Evolutionary conservation across 2,888 invertebrate genomes (phyloP).

Genomic region (Zele albiditarsus): DNA sequence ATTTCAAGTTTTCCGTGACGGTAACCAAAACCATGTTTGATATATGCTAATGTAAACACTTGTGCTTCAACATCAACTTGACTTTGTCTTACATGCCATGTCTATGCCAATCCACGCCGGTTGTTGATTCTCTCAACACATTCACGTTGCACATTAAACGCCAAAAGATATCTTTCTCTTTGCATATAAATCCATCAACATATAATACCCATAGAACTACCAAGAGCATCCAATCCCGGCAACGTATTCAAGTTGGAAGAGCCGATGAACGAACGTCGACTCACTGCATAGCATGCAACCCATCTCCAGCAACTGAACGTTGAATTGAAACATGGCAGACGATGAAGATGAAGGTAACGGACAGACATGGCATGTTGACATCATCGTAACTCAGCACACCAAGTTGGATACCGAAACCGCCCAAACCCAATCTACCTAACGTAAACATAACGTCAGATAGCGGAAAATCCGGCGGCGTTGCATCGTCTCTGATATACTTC

Average conservation of each 20-base stretch:
- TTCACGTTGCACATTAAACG: background rate
- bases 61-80: background rate
- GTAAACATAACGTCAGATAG: background rate
- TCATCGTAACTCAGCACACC: conserved; percentile 15
- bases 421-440: background rate
- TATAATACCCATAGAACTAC: background rate
- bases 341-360: background rate
- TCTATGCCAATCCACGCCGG: background rate
- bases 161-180: background rate
- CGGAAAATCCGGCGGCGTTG: conserved; percentile 6
- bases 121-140: background rate
- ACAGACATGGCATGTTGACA: conserved; percentile 5
- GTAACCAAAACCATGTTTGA: background rate
- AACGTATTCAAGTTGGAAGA: background rate
- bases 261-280: background rate
- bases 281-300: background rate
- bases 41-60: background rate
- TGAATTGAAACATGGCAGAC: conserved; percentile 1
- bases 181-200: background rate
- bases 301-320: background rate
- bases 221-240: background rate
- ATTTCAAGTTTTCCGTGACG: background rate
- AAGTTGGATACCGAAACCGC: background rate
- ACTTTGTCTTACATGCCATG: background rate
- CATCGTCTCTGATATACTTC: background rate